phyloP scores from a whole-genome alignment of 1,140 invertebrate species.

The Trinorchestia longiramus region DNA sequence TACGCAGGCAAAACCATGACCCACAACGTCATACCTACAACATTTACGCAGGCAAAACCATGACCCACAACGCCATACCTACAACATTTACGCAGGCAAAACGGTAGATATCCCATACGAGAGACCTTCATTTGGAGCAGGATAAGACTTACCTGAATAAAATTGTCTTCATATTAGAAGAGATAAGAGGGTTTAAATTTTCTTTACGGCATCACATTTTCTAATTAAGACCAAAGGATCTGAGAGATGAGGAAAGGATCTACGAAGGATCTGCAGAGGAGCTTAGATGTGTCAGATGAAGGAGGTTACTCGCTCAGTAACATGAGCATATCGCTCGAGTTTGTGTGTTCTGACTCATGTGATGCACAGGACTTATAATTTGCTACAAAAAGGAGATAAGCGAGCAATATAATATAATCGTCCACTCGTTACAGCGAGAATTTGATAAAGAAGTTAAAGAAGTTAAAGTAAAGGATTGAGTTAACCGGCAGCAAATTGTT shows the following conservation, averaged over 20 bases:
- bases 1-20: neutral
- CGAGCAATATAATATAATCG: neutral
- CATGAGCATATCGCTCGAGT: neutral
- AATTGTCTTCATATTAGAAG: neutral
- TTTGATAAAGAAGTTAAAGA: neutral
- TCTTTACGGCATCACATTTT: slow-evolving; percentile 26
- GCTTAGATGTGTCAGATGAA: slow-evolving; percentile 10
- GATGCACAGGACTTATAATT: neutral
- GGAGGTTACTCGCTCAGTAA: neutral
- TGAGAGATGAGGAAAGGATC: neutral
- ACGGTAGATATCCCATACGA: neutral
- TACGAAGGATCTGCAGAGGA: neutral
- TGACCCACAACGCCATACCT: neutral
- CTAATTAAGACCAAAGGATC: slow-evolving; percentile 29
- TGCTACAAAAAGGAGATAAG: neutral
- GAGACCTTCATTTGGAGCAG: neutral
- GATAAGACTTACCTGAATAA: neutral
- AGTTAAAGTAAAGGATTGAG: neutral
- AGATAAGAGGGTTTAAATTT: neutral
- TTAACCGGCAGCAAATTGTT: neutral
- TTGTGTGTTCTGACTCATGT: neutral
- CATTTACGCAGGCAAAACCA: neutral
- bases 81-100: neutral
- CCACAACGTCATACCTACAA: neutral
- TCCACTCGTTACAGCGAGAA: neutral